Conservation (phyloP, 2,113 vertebrate genomes). For the Recurvirostra avosetta region DNA sequence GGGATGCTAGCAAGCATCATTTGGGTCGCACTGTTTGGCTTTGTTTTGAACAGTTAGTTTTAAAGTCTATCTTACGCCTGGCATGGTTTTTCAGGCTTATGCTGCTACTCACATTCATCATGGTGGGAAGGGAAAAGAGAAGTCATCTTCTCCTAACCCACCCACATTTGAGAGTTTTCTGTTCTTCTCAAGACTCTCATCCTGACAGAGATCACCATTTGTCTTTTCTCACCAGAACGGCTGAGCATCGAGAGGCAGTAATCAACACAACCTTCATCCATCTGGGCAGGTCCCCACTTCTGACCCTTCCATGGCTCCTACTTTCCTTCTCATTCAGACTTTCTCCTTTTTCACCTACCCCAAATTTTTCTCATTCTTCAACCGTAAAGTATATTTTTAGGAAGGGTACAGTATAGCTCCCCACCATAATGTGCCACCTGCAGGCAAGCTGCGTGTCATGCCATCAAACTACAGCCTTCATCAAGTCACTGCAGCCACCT, state of each 20-base stretch:
- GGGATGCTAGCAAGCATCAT: not conserved
- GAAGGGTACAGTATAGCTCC: not conserved
- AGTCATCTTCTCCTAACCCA: not conserved
- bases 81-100: not conserved
- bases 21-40: not conserved
- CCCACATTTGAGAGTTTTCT: not conserved
- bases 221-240: not conserved
- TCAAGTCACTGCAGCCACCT: not conserved
- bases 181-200: not conserved
- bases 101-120: not conserved
- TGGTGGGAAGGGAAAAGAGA: not conserved
- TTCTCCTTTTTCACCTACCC: not conserved
- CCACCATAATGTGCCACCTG: fast-evolving
- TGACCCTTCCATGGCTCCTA: not conserved
- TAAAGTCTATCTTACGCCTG: not conserved
- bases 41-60: not conserved
- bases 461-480: fast-evolving
- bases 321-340: not conserved
- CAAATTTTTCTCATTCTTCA: not conserved
- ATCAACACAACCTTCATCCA: not conserved
- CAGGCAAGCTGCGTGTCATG: not conserved
- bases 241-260: fast-evolving
- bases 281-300: not conserved
- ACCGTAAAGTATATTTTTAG: not conserved
- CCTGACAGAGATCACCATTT: not conserved